Evolutionary conservation across 2,888 invertebrate species (phyloP), one percentile per base, ranked within the genome.

Genomic region (Coenonympha arcania): DNA sequence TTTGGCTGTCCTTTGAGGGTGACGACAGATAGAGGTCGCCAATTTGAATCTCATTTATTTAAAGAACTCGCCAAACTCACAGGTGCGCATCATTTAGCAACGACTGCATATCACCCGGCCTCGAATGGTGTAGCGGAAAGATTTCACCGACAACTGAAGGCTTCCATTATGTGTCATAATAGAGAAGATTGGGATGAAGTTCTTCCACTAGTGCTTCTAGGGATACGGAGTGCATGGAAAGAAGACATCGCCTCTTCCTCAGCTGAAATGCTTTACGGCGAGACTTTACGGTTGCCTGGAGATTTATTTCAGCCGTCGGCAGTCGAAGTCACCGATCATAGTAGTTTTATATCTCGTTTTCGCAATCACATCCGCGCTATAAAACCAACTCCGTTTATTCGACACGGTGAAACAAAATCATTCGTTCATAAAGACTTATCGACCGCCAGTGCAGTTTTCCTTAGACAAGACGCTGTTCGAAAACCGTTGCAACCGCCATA

Each of bases 1-100:
- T 79, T 67, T 52, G 79, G 79, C 3, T 56, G 65, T 15, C 79
- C 77, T 3, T 56, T 19, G 1, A 40, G 34, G 18, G 44, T 59
- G 4, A 47, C 51, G 0, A 56, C 55, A 1, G 37, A 54, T 13
- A 52, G 11, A 18, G 41, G 41, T 2, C 26, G 41, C 3, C 42
- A 42, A 20, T 42, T 30, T 18, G 19, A 28, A 19, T 30, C 30
- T n/a, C 13, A 42, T 59, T 55, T 58, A 42, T 59, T 53, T 55
- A 58, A 58, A 56, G 58, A 58, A 9, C 59, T 51, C 11, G n/a
- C 48, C 31, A 47, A 50, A 56, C 19, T 28, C 3, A 19, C 19
- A 2, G 36, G 36, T n/a, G 5, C 19, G 2, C 9, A 37, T n/a
- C 18, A 16, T 54, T 16, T 11, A 6, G 20, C 20, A 4, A 43